phyloP scores from a whole-genome alignment of 2,113 vertebrate species.

The Gymnocephalus cernua region DNA sequence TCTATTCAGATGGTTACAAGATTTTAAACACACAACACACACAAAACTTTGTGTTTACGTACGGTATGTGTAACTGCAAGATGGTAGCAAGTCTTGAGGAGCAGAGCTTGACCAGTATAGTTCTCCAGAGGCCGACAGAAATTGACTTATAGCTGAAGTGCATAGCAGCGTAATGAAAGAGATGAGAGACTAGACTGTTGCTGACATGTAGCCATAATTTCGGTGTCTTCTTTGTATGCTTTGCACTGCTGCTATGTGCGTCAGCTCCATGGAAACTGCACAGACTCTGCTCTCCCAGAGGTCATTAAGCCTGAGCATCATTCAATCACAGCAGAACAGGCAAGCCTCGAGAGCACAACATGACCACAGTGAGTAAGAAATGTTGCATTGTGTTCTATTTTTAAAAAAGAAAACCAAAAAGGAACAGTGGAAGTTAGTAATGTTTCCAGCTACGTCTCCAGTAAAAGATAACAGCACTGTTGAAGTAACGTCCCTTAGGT shows the following conservation, averaged over 20 bases:
- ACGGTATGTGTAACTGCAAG: background rate
- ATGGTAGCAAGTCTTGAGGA: background rate
- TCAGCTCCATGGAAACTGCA: constrained; percentile 52
- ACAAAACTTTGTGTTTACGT: background rate
- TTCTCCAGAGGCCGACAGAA: background rate
- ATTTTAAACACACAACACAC: background rate
- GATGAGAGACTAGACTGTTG: constrained; percentile 14
- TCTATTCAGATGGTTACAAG: background rate
- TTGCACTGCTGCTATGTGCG: background rate
- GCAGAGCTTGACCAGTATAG: background rate
- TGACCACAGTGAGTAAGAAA: constrained; percentile 10
- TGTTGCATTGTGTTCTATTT: constrained; percentile 37
- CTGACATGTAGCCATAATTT: constrained; percentile 26
- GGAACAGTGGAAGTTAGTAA: background rate
- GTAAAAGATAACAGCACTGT: constrained; percentile 31
- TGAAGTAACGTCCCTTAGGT: constrained; percentile 39
- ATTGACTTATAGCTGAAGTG: constrained; percentile 6
- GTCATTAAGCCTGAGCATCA: constrained; percentile 55
- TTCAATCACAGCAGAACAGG: constrained; percentile 61
- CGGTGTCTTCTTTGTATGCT: constrained; percentile 14
- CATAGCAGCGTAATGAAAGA: constrained; percentile 1
- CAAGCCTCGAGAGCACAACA: constrained; percentile 48
- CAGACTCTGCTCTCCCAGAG: constrained; percentile 50
- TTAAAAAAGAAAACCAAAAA: constrained; percentile 1
- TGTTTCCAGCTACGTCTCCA: constrained; percentile 1